phyloP scores from a whole-genome alignment of 2,797 vertebrate genomes.

The Sciurus vulgaris region DNA sequence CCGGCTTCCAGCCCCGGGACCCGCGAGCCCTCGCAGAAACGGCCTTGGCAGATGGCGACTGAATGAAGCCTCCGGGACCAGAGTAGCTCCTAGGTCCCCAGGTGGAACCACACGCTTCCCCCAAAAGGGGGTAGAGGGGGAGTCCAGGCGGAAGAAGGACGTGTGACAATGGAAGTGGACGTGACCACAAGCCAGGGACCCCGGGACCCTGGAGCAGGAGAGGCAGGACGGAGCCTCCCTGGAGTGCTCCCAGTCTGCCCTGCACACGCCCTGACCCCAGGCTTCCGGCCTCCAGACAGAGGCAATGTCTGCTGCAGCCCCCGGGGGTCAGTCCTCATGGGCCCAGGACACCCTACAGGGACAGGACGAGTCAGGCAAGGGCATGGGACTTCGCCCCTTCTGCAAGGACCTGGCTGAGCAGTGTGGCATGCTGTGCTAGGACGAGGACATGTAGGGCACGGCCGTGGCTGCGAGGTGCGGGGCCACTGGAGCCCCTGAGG shows the following conservation, averaged over 20 bases:
- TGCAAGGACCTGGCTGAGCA: background rate
- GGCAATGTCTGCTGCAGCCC: background rate
- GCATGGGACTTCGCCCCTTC: no score
- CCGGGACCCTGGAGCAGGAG: background rate
- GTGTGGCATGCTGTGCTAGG: background rate
- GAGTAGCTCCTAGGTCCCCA: no score
- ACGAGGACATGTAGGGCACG: background rate
- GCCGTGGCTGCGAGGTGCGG: background rate
- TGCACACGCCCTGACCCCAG: background rate
- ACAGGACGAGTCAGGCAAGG: no score
- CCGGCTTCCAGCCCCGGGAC: no score
- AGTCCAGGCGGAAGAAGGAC: background rate
- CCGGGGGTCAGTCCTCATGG: no score
- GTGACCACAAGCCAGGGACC: background rate
- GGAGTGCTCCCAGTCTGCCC: no score
- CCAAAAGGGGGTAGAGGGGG: background rate
- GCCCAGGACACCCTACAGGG: no score
- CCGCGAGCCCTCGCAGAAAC: no score
- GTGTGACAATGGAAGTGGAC: fast-evolving
- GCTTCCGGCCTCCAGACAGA: background rate
- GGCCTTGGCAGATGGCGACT: no score
- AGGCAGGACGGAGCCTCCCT: background rate
- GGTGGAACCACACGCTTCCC: no score
- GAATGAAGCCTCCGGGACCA: background rate
- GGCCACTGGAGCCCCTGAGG: no score